These are phyloP conservation scores for Pteropus alecto DNA, from an alignment of 2,113 vertebrate genomes.

Conservation along the genomic window DNA sequence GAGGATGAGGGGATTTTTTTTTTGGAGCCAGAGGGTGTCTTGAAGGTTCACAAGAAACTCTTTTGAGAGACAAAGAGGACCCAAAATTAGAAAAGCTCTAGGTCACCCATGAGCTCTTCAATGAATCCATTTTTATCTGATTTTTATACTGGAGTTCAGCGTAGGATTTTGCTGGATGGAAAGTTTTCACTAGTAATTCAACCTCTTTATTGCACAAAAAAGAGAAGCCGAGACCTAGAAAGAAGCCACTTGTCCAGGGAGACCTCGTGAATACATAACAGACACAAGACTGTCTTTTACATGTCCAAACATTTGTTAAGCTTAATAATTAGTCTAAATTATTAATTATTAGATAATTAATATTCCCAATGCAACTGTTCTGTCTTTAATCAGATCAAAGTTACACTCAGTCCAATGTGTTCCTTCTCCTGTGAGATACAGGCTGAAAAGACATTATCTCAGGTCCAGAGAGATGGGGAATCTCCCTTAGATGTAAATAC, in stretches of 20 bases:
- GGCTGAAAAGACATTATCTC: background rate
- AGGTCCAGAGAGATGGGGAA: background rate
- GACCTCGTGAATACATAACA: background rate
- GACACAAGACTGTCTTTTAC: background rate
- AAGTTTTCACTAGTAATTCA: background rate
- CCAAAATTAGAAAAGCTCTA: background rate
- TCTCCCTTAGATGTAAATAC: background rate
- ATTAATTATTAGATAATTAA: constrained; percentile 3
- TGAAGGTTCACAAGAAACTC: background rate
- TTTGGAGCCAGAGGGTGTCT: background rate
- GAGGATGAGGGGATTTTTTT: background rate
- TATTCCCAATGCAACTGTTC: background rate
- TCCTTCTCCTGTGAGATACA: background rate
- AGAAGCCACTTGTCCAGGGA: background rate
- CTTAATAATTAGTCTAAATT: background rate
- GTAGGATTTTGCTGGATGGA: background rate
- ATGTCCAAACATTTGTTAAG: background rate
- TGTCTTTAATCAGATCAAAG: background rate
- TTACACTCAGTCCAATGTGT: background rate
- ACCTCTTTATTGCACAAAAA: background rate
- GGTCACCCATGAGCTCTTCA: background rate
- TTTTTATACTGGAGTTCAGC: background rate
- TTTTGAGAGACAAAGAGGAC: background rate
- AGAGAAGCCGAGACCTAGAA: background rate
- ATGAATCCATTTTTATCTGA: background rate